Base-by-base conservation (phyloP, 2,797 vertebrate species). In the Galaxias olidus region DNA sequence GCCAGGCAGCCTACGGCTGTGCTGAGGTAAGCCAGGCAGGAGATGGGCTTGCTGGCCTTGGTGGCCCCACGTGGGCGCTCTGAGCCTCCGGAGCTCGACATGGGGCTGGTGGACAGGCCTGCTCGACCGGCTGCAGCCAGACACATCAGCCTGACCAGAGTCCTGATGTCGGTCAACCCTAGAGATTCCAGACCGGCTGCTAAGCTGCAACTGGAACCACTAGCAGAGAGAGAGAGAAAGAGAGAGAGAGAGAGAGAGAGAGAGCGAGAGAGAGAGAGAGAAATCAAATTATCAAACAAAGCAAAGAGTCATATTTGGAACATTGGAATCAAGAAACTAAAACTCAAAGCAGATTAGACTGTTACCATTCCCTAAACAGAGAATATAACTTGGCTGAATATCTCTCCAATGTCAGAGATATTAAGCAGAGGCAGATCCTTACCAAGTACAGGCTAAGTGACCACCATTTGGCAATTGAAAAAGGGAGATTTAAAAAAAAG, bases 1-100 rank as follows among this genome's bases (percentile, higher is more conserved):
- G 97, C 97, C 78, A 99, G 85, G 69, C 97, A 99, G 71, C 97
- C 97, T 62, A 99, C 97, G 0, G 97, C 97, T 0, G 97, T 98
- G 85, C 97, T 98, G 76, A 99, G 92, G 74, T 99, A 99, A 10
- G 97, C 97, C 71, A 99, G 87, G 63, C 97, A 98, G 59, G 96
- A 98, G 70, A 98, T 98, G 68, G 97, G 97, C 66, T 99, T 99
- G 87, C 90, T 96, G 44, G 94, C 87, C 80, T 98, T 98, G 85
- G 89, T 87, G 71, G 94, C 88, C 0, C 95, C 91, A 4, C 96
- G 91, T 0, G 95, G 89, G 45, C 96, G 90, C 59, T 99, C 97
- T 0, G 87, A 54, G 4, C 90, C 82, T 8, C 87, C 86, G 0
- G 91, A 81, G 7, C 79, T 75, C 0, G 88, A 67, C 2, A 87